Conservation (phyloP, 2,888 invertebrate genomes). For the Sinhomidia bicolor region DNA sequence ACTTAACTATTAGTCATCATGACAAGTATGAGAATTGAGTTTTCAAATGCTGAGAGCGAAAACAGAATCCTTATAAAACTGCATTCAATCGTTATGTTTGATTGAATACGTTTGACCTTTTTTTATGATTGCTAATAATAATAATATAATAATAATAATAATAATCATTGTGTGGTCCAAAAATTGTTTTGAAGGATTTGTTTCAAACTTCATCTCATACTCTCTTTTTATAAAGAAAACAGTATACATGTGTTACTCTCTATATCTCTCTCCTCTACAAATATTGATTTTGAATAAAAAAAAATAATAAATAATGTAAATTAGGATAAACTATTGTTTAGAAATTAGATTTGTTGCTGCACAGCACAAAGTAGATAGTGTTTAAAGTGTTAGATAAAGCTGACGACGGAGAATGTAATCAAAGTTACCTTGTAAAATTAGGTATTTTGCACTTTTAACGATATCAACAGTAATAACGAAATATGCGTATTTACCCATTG, state of each 20-base stretch:
- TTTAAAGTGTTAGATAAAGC: neutral
- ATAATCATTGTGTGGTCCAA: conserved; percentile 6
- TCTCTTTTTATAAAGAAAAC: neutral
- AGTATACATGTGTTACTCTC: neutral
- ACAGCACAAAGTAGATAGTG: neutral
- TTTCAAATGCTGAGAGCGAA: too few species aligned
- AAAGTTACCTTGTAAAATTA: conserved; percentile 58
- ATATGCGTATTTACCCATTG: conserved; percentile 30
- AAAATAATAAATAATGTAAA: neutral
- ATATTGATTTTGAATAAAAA: conserved; percentile 20
- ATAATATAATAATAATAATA: too few species aligned
- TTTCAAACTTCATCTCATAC: conserved; percentile 3
- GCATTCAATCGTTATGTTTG: neutral
- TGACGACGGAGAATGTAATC: conserved; percentile 14
- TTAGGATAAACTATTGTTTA: conserved; percentile 28
- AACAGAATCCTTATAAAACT: neutral
- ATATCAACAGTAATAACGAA: conserved; percentile 26
- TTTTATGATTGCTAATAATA: neutral
- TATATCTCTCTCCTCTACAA: neutral
- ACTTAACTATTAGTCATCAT: too few species aligned
- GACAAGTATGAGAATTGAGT: too few species aligned
- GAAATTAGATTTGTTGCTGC: neutral
- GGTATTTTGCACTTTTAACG: conserved; percentile 49
- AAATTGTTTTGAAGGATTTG: neutral
- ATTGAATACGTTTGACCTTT: neutral